Percentiles rank a stretch among this genome's conserved stretches.
Conservation (phyloP, 2,888 invertebrate species). For the Agrotis exclamationis region DNA sequence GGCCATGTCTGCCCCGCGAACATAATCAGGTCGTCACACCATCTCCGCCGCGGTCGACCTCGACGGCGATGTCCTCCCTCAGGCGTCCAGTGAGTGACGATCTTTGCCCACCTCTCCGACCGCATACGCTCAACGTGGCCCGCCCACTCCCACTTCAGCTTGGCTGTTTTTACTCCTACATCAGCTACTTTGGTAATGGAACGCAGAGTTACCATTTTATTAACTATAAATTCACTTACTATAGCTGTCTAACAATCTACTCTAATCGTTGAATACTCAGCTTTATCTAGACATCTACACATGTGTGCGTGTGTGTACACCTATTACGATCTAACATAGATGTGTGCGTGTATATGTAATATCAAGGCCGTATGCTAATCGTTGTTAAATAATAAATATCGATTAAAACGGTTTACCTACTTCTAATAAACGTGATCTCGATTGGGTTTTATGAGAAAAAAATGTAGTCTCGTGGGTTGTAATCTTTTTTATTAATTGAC, state of each 20-base stretch:
- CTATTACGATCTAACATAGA: not conserved
- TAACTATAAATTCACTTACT: not conserved
- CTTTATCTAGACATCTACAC: slow-evolving; percentile 11
- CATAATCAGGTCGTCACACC: too few species aligned
- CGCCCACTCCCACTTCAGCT: too few species aligned
- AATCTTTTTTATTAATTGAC: slow-evolving; percentile 12
- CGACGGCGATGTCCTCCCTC: too few species aligned
- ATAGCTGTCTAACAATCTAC: not conserved
- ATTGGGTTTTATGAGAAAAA: slow-evolving; percentile 33
- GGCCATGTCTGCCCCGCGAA: too few species aligned
- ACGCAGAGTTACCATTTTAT: too few species aligned
- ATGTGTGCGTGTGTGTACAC: slow-evolving; percentile 1
- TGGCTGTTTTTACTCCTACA: too few species aligned
- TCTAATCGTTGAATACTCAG: not conserved
- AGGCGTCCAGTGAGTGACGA: too few species aligned
- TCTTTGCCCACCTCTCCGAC: too few species aligned
- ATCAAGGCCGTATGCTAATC: slow-evolving; percentile 61
- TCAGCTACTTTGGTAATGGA: too few species aligned
- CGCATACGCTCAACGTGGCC: too few species aligned
- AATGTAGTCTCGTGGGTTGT: slow-evolving; percentile 7
- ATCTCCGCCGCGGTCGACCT: too few species aligned
- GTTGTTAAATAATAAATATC: slow-evolving; percentile 51
- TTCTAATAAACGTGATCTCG: slow-evolving; percentile 40
- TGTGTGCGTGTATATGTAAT: slow-evolving; percentile 27
- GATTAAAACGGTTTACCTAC: slow-evolving; percentile 43